phyloP scores from a whole-genome alignment of 2,797 vertebrate genomes.

The Eurystomus glaucurus region DNA sequence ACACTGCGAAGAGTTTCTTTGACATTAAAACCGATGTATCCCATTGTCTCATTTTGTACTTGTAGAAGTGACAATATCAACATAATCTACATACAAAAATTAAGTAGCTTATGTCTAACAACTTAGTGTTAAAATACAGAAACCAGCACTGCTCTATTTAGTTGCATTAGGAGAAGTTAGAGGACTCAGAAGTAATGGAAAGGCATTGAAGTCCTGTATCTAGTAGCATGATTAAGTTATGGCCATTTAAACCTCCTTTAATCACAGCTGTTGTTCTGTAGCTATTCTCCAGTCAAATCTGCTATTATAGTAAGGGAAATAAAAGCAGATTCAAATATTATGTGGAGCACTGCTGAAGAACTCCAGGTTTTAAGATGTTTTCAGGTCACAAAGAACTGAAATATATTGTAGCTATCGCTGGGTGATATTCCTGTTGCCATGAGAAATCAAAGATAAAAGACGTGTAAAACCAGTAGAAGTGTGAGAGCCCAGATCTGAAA shows the following conservation, averaged over 20 bases:
- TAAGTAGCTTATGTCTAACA: neutral
- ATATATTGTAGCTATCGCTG: neutral
- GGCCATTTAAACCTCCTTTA: neutral
- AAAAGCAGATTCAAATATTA: neutral
- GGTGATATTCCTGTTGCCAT: neutral
- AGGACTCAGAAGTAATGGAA: neutral
- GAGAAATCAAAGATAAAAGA: constrained; percentile 25
- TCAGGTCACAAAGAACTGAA: neutral
- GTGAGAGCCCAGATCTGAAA: neutral
- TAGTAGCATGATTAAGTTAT: neutral
- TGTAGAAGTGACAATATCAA: neutral
- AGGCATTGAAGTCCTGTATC: neutral
- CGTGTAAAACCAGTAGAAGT: neutral
- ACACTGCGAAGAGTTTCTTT: neutral
- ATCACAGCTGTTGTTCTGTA: neutral
- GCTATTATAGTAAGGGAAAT: neutral
- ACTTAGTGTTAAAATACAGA: neutral
- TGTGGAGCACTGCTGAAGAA: neutral
- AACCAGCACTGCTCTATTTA: neutral
- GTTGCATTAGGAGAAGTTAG: neutral
- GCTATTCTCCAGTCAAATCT: neutral
- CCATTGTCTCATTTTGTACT: neutral
- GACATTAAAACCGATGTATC: neutral
- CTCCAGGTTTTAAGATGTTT: neutral
- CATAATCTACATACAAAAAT: neutral